phyloP scores from a whole-genome alignment of 2,113 vertebrate genomes.

The Pseudolaguvia tuberculata region DNA sequence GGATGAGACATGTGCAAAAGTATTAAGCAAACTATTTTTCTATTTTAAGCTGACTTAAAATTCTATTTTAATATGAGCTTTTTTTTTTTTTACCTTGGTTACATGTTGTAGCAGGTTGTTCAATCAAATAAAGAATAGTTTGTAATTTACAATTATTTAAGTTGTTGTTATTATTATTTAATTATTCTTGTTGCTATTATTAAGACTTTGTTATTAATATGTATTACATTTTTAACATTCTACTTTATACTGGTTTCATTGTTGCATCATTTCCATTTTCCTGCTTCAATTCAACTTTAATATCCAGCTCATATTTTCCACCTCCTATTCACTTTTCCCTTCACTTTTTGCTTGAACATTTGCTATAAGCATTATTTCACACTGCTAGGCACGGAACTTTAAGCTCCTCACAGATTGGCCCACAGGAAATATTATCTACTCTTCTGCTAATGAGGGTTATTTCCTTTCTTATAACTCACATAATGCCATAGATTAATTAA shows the following conservation, averaged over 20 bases:
- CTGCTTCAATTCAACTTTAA: conserved; percentile 14
- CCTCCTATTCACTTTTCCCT: neutral
- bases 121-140: too few relatives aligned
- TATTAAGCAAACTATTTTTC: neutral
- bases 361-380: neutral
- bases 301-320: conserved; percentile 1
- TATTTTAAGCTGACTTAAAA: neutral
- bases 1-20: neutral
- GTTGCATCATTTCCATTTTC: conserved; percentile 5
- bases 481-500: conserved; percentile 39
- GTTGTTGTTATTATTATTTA: too few relatives aligned
- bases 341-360: conserved; percentile 7
- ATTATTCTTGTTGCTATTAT: too few relatives aligned
- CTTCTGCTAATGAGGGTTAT: conserved; percentile 42
- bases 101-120: too few relatives aligned
- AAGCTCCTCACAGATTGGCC: conserved; percentile 34
- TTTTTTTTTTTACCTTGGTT: too few relatives aligned
- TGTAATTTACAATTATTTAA: too few relatives aligned
- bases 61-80: too few relatives aligned
- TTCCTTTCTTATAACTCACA: conserved; percentile 50
- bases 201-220: too few relatives aligned
- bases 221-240: too few relatives aligned
- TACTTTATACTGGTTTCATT: neutral
- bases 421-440: conserved; percentile 61
- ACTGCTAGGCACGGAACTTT: conserved; percentile 50